A percentile compares a stretch with the other conserved stretches of the same genome.
Conservation (phyloP, 2,888 invertebrate genomes). For the Panopea generosa region DNA sequence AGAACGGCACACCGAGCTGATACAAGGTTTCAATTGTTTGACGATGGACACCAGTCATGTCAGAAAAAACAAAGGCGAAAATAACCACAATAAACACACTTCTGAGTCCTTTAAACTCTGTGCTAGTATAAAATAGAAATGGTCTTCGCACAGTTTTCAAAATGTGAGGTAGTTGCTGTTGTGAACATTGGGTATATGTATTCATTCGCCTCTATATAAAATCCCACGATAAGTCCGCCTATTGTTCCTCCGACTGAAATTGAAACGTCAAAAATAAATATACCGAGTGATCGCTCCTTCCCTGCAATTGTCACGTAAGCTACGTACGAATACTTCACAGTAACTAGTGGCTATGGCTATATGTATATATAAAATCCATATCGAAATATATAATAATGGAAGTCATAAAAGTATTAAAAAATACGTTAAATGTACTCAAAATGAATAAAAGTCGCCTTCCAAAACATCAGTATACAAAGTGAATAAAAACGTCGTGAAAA, state of each 20-base stretch:
- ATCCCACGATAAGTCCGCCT: slow-evolving; percentile 27
- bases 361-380: slow-evolving; percentile 20
- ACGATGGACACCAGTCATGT: slow-evolving; percentile 36
- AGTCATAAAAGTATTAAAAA: slow-evolving; percentile 5
- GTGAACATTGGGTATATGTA: slow-evolving; percentile 34
- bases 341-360: slow-evolving; percentile 17
- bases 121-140: slow-evolving; percentile 29
- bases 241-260: slow-evolving; percentile 15
- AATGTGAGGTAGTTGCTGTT: slow-evolving; percentile 19
- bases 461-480: slow-evolving; percentile 38
- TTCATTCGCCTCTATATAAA: slow-evolving; percentile 24
- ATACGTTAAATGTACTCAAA: slow-evolving; percentile 24
- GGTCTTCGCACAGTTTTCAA: slow-evolving; percentile 11
- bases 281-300: slow-evolving; percentile 20
- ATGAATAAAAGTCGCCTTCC: slow-evolving; percentile 41
- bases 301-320: slow-evolving; percentile 34
- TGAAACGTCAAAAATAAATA: slow-evolving; percentile 7
- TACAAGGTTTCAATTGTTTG: slow-evolving; percentile 39
- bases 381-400: slow-evolving; percentile 32
- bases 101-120: slow-evolving; percentile 23
- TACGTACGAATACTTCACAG: slow-evolving; percentile 28
- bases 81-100: slow-evolving; percentile 12
- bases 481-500: slow-evolving; percentile 32
- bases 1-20: slow-evolving; percentile 49
- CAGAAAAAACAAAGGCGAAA: slow-evolving; percentile 34